Percentiles rank a stretch among this genome's conserved stretches.
Evolutionary conservation across 2,113 vertebrate genomes (phyloP).

Genomic region (Cichladusa arquata): DNA sequence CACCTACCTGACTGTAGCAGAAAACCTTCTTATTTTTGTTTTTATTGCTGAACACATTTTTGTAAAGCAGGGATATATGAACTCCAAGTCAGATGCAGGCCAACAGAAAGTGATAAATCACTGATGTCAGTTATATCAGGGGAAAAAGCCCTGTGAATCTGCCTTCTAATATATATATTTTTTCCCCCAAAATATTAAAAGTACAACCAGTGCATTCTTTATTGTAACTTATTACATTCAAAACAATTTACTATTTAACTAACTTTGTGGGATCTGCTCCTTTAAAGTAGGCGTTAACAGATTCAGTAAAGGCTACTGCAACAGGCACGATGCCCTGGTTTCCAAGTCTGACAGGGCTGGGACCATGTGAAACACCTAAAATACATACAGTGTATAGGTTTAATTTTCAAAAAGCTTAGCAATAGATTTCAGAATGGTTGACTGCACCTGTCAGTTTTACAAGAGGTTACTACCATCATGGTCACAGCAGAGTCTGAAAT

Average conservation of each 20-base stretch:
- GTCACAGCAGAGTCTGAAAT: too few relatives aligned
- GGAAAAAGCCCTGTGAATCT: neutral
- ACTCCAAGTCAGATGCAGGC: neutral
- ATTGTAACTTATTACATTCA: conserved; percentile 18
- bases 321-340: conserved; percentile 90
- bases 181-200: neutral
- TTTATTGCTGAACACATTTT: neutral
- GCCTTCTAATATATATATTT: neutral
- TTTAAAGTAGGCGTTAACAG: conserved; percentile 97
- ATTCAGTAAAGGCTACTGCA: conserved; percentile 91
- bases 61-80: neutral
- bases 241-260: conserved; percentile 72
- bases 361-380: conserved; percentile 89
- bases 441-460: neutral
- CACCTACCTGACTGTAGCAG: neutral
- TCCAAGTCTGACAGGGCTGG: conserved; percentile 90
- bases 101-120: neutral
- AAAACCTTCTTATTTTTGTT: neutral
- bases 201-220: neutral
- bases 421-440: neutral
- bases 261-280: conserved; percentile 94
- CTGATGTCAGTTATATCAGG: neutral
- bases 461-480: neutral
- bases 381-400: conserved; percentile 31
- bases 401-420: conserved; percentile 20